Conservation (phyloP, 1,140 invertebrate genomes). For the Odontomachus brunneus region DNA sequence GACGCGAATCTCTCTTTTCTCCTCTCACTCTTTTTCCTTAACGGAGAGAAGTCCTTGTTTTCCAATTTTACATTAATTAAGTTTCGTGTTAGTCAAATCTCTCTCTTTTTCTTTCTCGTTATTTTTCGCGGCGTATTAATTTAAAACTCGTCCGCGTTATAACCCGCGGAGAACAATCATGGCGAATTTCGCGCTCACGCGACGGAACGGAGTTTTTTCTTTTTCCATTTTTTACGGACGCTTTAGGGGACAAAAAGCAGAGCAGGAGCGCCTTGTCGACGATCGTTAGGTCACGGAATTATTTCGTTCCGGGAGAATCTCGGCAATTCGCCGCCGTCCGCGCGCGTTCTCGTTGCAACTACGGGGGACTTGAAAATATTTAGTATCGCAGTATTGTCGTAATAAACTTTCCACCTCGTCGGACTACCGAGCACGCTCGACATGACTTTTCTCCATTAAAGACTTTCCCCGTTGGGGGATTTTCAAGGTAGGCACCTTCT, state of each 20-base stretch:
- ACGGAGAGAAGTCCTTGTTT: too few relatives aligned
- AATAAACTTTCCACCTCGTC: slow-evolving; percentile 50
- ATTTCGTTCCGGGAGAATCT: slow-evolving; percentile 53
- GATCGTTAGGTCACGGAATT: slow-evolving; percentile 54
- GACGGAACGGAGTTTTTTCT: slow-evolving; percentile 41
- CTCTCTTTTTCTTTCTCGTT: neutral
- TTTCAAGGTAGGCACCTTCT: slow-evolving; percentile 44
- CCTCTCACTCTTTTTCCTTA: too few relatives aligned
- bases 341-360: slow-evolving; percentile 36
- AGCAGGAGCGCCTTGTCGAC: slow-evolving; percentile 22
- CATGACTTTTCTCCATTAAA: slow-evolving; percentile 62
- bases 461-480: slow-evolving; percentile 50
- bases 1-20: neutral
- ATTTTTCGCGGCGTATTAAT: neutral
- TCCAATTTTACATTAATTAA: slow-evolving; percentile 23
- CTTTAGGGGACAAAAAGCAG: slow-evolving; percentile 36
- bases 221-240: neutral
- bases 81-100: slow-evolving; percentile 24
- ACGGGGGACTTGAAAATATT: slow-evolving; percentile 55
- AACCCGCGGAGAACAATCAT: slow-evolving; percentile 32
- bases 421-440: slow-evolving; percentile 42
- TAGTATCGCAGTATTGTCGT: slow-evolving; percentile 54
- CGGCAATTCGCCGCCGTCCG: slow-evolving; percentile 39
- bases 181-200: slow-evolving; percentile 10
- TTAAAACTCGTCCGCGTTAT: slow-evolving; percentile 28